These are phyloP conservation scores for Sclerurus mexicanus DNA, from an alignment of 2,113 vertebrate species.

Conservation along the genomic window DNA sequence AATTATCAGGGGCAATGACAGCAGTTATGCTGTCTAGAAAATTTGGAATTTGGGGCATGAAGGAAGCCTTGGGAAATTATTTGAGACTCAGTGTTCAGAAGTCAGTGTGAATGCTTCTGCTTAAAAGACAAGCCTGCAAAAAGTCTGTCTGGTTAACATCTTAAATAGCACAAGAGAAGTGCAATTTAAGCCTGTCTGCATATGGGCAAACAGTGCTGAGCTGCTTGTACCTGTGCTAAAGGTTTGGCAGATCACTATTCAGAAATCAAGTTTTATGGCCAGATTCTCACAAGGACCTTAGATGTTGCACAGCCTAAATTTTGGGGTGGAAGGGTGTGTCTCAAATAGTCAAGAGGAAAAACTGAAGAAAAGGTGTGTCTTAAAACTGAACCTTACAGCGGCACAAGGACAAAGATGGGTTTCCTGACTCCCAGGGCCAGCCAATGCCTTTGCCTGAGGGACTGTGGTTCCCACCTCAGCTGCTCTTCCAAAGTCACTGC, in stretches of 20 bases:
- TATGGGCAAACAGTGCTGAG: background rate
- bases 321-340: background rate
- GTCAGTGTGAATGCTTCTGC: background rate
- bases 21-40: background rate
- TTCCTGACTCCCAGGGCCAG: rapidly evolving
- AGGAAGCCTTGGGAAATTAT: background rate
- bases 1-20: background rate
- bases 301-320: background rate
- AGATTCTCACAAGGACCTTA: background rate
- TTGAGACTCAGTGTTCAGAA: background rate
- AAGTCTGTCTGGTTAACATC: background rate
- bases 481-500: background rate
- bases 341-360: background rate
- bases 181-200: background rate
- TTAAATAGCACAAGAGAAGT: background rate
- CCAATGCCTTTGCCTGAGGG: background rate
- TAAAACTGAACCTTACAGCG: background rate
- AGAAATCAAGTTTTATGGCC: background rate
- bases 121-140: background rate
- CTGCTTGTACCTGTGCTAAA: background rate
- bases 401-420: background rate
- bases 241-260: background rate
- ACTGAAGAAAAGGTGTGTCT: background rate
- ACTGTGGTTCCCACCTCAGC: background rate
- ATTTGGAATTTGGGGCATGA: background rate